Evolutionary conservation across 2,113 vertebrate genomes (phyloP).

Genomic region (Scomber japonicus): DNA sequence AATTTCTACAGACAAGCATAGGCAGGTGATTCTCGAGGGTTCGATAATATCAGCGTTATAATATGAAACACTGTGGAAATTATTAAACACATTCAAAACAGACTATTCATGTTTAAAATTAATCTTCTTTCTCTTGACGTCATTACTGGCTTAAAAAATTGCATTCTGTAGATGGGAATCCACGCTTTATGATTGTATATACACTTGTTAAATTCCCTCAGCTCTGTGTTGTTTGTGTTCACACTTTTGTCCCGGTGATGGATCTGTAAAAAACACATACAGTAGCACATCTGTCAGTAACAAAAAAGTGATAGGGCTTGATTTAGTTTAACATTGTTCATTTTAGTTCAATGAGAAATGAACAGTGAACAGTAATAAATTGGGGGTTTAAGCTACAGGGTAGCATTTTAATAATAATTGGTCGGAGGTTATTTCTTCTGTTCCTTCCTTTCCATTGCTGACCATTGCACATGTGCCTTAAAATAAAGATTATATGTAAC

Average conservation of each 20-base stretch:
- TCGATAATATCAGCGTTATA: constrained; percentile 9
- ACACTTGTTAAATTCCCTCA: constrained; percentile 30
- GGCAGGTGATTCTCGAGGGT: neutral
- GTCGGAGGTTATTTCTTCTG: constrained; percentile 24
- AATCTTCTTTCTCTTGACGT: neutral
- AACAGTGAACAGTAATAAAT: constrained; percentile 33
- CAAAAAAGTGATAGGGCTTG: constrained; percentile 32
- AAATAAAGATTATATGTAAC: constrained; percentile 47
- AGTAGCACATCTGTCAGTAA: constrained; percentile 24
- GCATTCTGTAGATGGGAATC: neutral
- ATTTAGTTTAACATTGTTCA: constrained; percentile 27
- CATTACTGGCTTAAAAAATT: constrained; percentile 28
- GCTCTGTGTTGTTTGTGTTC: constrained; percentile 17
- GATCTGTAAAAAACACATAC: constrained; percentile 24
- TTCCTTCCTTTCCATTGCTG: constrained; percentile 27
- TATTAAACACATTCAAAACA: neutral
- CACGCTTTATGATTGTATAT: constrained; percentile 1
- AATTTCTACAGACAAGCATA: constrained; percentile 44
- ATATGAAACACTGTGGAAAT: constrained; percentile 1
- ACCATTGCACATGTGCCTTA: constrained; percentile 25
- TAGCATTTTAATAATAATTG: constrained; percentile 37
- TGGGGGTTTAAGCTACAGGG: constrained; percentile 21
- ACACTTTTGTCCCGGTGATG: constrained; percentile 27
- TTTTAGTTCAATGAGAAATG: constrained; percentile 34
- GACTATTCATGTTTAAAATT: too few species aligned